A percentile compares a stretch with the other conserved stretches of the same genome.
phyloP scores from a whole-genome alignment of 2,113 vertebrate species.

The Circaetus cinerascens region DNA sequence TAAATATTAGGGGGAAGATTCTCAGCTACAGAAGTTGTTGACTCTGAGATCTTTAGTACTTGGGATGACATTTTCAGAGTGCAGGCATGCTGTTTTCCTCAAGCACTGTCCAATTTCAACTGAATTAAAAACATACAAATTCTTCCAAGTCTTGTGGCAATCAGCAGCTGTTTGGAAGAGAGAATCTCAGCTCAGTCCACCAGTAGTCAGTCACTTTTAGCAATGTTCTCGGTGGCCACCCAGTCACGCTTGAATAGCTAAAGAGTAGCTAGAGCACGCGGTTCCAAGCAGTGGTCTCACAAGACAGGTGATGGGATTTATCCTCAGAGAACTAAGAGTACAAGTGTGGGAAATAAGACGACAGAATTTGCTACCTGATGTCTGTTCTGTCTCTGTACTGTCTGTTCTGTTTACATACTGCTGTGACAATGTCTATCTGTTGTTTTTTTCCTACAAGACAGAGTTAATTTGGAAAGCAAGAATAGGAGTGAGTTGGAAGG shows the following conservation, averaged over 20 bases:
- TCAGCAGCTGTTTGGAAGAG: background rate
- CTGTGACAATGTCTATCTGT: background rate
- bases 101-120: background rate
- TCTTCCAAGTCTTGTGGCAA: background rate
- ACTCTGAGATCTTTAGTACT: background rate
- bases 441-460: background rate
- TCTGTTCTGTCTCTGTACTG: background rate
- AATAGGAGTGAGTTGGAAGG: background rate
- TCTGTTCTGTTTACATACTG: background rate
- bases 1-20: background rate
- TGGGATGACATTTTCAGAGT: background rate
- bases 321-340: background rate
- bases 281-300: background rate
- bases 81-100: background rate
- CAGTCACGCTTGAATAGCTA: background rate
- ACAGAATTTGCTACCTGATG: background rate
- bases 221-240: background rate
- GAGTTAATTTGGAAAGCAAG: background rate
- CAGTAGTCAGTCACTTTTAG: background rate
- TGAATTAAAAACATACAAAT: background rate
- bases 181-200: background rate
- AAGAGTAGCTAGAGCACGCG: background rate
- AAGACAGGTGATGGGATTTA: background rate
- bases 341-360: background rate
- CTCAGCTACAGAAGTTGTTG: background rate